Evolutionary conservation across 2,113 vertebrate genomes (phyloP), one percentile per base, ranked within the genome.

Genomic region (Sterrhoptilus dennistouni): DNA sequence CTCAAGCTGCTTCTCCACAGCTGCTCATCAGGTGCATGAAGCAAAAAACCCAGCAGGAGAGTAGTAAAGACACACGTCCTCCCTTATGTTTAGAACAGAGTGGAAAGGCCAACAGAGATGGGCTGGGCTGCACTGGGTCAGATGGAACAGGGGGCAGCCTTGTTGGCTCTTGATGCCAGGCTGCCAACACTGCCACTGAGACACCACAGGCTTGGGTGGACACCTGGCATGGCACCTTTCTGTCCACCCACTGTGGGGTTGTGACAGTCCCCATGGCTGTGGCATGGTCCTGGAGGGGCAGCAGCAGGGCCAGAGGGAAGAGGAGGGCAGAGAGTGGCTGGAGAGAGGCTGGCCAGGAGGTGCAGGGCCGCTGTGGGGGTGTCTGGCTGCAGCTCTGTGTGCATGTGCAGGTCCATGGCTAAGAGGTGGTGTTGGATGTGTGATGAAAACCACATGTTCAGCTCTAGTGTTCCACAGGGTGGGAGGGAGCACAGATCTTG

Each of bases 71-170:
- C 35, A 49, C 5, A 18, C 1, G 9, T 57, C 11, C 31, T 82
- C 38, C 50, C 60, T 79, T 3, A 0, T 5, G 11, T 47, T 82
- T n/a, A 36, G 15, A 79, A 10, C 1, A 3, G 31, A 29, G 33
- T 0, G 1, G 31, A 52, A 22, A 47, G 23, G 17, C 57, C 40
- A 33, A 1, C 0, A 6, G 36, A 4, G 1, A 5, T 1, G 1
- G 18, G 7, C 12, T 44, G 71, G 35, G 29, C 65, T 45, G 45
- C 29, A 0, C 4, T 20, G 7, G 6, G 9, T 23, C 16, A 7
- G 38, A 28, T 4, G 2, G 23, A 42, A 33, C 13, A 6, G 8
- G 18, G 9, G 20, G 8, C 29, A 54, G 17, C 24, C 16, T 10
- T 28, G 9, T 6, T 36, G 0, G 0, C 14, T 27, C 20, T 35